Evolutionary conservation across 2,888 invertebrate species (phyloP).

Genomic region (Melanotus villosus): DNA sequence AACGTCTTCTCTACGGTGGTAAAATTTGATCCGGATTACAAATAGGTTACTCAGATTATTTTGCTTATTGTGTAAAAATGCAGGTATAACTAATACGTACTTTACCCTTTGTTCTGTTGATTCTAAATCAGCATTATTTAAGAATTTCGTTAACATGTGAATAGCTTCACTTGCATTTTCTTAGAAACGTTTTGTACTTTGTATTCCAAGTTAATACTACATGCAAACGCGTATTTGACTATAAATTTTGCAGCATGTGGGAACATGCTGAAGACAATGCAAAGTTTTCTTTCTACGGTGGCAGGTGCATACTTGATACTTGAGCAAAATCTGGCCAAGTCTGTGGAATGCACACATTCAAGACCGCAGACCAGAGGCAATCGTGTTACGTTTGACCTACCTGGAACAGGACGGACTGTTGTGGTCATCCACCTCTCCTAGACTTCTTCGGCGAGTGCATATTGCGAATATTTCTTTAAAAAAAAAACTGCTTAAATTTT

Average conservation of each 20-base stretch:
- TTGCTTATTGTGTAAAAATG: background rate
- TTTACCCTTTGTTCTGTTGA: conserved; percentile 6
- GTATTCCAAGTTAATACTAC: background rate
- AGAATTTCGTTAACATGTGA: background rate
- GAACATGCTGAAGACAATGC: conserved; percentile 6
- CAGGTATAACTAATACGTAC: background rate
- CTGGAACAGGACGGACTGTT: conserved; percentile 54
- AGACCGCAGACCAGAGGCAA: conserved; percentile 31
- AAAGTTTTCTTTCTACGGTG: background rate
- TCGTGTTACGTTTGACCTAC: conserved; percentile 50
- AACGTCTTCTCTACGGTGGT: no score
- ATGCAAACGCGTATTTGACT: background rate
- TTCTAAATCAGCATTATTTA: background rate
- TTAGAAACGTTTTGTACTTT: background rate
- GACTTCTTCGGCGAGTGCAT: conserved; percentile 6
- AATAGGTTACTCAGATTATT: background rate
- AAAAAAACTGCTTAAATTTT: no score
- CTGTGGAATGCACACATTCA: conserved; percentile 33
- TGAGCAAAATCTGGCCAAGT: conserved; percentile 21
- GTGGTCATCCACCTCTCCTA: conserved; percentile 35
- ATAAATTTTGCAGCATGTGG: background rate
- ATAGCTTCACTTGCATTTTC: conserved; percentile 8
- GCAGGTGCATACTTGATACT: conserved; percentile 22
- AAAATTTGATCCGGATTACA: background rate
- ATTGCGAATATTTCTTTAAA: no score